These are phyloP conservation scores for Troides helena DNA, from an alignment of 2,888 invertebrate species.

Conservation along the genomic window DNA sequence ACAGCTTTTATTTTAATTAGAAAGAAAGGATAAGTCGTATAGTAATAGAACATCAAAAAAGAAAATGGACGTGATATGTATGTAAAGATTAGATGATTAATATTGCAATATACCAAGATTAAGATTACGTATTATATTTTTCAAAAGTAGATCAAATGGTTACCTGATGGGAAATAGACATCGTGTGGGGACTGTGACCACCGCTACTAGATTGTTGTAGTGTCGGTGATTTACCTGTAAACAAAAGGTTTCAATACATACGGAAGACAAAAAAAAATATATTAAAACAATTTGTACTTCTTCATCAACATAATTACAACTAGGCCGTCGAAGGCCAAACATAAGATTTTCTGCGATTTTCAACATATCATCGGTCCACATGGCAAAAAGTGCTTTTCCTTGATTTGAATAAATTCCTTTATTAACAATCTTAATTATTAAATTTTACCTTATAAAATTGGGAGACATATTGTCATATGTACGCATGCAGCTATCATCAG, in stretches of 20 bases:
- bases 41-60: conserved; percentile 7
- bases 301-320: too few relatives aligned
- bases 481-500: too few relatives aligned
- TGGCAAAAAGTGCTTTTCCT: too few relatives aligned
- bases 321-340: too few relatives aligned
- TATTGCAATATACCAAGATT: background rate
- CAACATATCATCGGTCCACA: too few relatives aligned
- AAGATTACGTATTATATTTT: background rate
- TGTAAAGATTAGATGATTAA: background rate
- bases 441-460: too few relatives aligned
- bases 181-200: conserved; percentile 63
- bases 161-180: conserved; percentile 69
- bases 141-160: conserved; percentile 19
- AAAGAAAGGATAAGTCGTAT: background rate
- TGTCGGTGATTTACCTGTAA: conserved; percentile 69
- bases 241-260: background rate
- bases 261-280: background rate
- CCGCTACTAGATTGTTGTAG: conserved; percentile 60
- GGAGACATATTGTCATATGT: too few relatives aligned
- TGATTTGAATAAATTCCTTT: too few relatives aligned
- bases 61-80: background rate
- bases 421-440: too few relatives aligned
- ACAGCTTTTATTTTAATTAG: too few relatives aligned
- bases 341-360: too few relatives aligned
- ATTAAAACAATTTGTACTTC: background rate